Evolutionary conservation across 2,113 vertebrate genomes (phyloP), one percentile per base, ranked within the genome.

Genomic region (Aphelocoma coerulescens): DNA sequence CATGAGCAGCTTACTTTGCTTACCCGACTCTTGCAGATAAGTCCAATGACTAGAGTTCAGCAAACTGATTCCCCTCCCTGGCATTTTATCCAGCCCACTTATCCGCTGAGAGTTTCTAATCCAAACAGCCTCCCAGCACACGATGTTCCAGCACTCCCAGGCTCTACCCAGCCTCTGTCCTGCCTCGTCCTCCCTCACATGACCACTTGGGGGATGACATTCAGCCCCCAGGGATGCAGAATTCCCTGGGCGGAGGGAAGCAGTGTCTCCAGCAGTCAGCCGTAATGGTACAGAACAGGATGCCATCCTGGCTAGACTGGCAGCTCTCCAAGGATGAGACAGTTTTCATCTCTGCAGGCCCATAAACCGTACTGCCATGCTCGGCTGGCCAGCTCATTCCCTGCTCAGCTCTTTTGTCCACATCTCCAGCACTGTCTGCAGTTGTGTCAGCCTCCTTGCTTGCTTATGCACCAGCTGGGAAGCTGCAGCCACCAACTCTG

Each of bases 51-150:
- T 52, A 6, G 72, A 96, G 90, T 90, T 96, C 93, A 96, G 93
- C 94, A 95, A 91, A 95, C 94, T 30, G 35, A 63, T 88, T 97
- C 61, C 44, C 72, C 73, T 96, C 91, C 92, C 92, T 96, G 96
- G 95, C 90, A 91, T 93, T 95, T 92, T 68, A 89, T 78, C 93
- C 95, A 89, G 91, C 83, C 85, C 83, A 91, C 83, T 96, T 91
- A 90, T 92, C 92, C 43, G 0, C 87, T 1, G 65, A 93, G 88
- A 90, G 95, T 78, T 94, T 93, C 91, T 96, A 93, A 96, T 95
- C 90, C 93, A 96, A 96, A 96, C 91, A 92, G 88, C 88, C 73
- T 95, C 92, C 88, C 80, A 95, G 96, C 91, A 96, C 95, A 95
- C 3, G 1, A 94, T 91, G 95, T 95, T 96, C 96, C 83, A 33